Evolutionary conservation across 2,113 vertebrate species (phyloP).

Genomic region (Telmatochromis brachygnathus): DNA sequence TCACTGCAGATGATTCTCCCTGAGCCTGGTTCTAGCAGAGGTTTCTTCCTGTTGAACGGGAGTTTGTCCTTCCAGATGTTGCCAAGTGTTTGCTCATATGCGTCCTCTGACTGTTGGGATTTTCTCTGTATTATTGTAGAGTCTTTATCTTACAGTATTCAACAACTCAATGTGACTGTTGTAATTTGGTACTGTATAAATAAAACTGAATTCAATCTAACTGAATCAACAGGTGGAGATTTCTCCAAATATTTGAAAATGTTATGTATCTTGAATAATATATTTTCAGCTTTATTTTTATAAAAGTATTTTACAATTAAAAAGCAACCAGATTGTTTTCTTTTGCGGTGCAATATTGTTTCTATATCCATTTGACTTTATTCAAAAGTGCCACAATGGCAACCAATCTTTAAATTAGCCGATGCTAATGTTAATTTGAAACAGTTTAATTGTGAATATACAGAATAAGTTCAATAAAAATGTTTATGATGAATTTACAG

Average conservation of each 20-base stretch:
- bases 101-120: rapidly evolving
- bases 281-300: rapidly evolving
- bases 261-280: background rate
- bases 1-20: background rate
- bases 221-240: background rate
- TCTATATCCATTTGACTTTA: background rate
- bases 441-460: background rate
- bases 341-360: rapidly evolving
- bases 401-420: background rate
- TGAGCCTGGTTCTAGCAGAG: background rate
- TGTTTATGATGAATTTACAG: background rate
- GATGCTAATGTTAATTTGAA: background rate
- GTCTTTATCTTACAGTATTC: background rate
- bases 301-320: background rate
- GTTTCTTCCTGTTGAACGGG: background rate
- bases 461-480: background rate
- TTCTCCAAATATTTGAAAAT: background rate
- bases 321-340: background rate
- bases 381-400: background rate
- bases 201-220: background rate
- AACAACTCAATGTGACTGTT: rapidly evolving
- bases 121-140: background rate
- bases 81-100: background rate
- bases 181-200: background rate
- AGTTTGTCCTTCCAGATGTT: background rate